Base-by-base conservation (phyloP, 2,888 invertebrate genomes). In the Drosophila nr. medialis region DNA sequence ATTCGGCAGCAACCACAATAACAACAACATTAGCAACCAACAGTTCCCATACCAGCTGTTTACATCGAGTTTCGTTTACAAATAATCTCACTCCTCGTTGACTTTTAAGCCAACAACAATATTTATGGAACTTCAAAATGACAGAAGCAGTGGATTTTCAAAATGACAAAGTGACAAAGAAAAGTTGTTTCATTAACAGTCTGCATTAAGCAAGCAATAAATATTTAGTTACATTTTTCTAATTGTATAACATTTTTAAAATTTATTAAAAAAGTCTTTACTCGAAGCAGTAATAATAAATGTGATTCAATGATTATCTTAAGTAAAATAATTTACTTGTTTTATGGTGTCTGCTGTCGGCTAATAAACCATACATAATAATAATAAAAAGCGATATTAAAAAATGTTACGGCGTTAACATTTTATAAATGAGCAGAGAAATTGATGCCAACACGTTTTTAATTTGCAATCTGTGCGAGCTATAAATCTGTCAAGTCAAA, bases 381-480 rank as follows among this genome's bases (percentile, higher is more conserved):
- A 24, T 24, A 45, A 45, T 45, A 45, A 24, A 45, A 45, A 45
- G 8, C 8, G 24, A 7, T 38, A 32, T 18, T 30, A 7, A 13
- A 18, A 24, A 7, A 36, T 53, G 4, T n/a, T 0, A 30, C 45
- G 10, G 45, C 53, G 50, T 55, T 49, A 73, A 64, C 56, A 65
- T 64, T 56, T 51, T 71, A 56, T 50, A 71, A 74, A 70, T 40
- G 40, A 70, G 66, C 60, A 34, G 40, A 48, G 66, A 74, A 77
- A 78, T 78, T 61, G 75, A 78, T 68, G 65, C 65, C 78, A 75
- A 75, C 78, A 78, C 78, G 78, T 78, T 78, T 78, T 78, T 78
- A 78, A 78, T 78, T 78, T 78, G 72, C 78, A 78, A 78, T 61
- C 63, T 68, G 64, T 64, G 61, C 45, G 50, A 48, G 55, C 72